Evolutionary conservation across 2,888 invertebrate species (phyloP).

Genomic region (Andrena fulva): DNA sequence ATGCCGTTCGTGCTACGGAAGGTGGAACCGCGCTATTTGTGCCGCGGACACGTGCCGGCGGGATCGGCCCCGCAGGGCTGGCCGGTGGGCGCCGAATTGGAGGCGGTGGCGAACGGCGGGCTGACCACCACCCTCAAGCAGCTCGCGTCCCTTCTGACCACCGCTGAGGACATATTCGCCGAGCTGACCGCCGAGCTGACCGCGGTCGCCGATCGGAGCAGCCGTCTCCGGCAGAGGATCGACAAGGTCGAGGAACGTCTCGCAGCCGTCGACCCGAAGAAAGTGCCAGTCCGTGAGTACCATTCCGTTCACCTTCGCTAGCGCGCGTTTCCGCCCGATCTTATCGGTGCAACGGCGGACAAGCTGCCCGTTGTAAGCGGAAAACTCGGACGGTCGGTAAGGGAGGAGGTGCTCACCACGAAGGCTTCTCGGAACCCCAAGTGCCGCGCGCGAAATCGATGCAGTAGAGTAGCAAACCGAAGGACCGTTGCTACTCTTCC

Average conservation of each 20-base stretch:
- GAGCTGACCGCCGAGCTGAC: constrained; percentile 92
- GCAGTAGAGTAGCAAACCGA: not conserved
- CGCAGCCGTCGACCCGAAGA: constrained; percentile 92
- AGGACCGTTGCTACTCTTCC: not conserved
- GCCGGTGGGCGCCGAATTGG: constrained; percentile 93
- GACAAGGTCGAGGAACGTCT: constrained; percentile 90
- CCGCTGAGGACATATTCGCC: constrained; percentile 94
- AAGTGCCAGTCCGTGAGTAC: constrained; percentile 97
- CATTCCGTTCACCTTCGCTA: constrained; percentile 16
- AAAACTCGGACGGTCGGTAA: not conserved
- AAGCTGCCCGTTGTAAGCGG: constrained; percentile 21
- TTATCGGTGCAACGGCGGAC: constrained; percentile 29
- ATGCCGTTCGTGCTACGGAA: constrained; percentile 96
- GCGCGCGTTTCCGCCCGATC: not conserved
- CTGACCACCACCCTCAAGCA: constrained; percentile 94
- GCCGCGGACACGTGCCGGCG: constrained; percentile 91
- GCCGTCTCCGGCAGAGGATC: constrained; percentile 89
- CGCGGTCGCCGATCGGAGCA: constrained; percentile 90
- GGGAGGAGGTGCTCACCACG: not conserved
- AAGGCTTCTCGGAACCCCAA: constrained; percentile 1
- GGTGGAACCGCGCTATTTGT: constrained; percentile 93
- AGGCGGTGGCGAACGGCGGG: constrained; percentile 94
- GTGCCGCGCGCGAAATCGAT: constrained; percentile 12
- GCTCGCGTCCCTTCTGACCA: constrained; percentile 92
- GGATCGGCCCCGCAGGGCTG: constrained; percentile 93